These are phyloP conservation scores for Upupa epops DNA, from an alignment of 2,113 vertebrate genomes.

Conservation along the genomic window DNA sequence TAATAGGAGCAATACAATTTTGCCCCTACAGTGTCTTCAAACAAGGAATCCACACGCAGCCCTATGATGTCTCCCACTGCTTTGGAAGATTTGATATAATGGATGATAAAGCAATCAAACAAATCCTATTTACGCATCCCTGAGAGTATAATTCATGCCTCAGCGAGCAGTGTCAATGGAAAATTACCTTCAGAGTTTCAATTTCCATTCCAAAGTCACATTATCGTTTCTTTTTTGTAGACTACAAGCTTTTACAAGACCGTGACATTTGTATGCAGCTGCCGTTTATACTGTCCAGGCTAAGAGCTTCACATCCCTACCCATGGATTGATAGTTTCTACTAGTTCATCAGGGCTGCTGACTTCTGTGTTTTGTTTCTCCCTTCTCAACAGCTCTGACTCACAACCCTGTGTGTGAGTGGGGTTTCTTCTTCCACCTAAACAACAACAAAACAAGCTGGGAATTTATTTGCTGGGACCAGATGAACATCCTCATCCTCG, in stretches of 20 bases:
- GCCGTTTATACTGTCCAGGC: not conserved
- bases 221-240: slow-evolving; percentile 41
- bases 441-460: not conserved
- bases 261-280: slow-evolving; percentile 26
- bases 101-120: slow-evolving; percentile 68
- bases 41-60: slow-evolving; percentile 56
- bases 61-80: slow-evolving; percentile 38
- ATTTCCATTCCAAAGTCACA: slow-evolving; percentile 54
- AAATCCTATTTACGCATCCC: slow-evolving; percentile 56
- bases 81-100: slow-evolving; percentile 54
- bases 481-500: not conserved
- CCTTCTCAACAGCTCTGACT: not conserved
- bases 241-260: not conserved
- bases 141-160: slow-evolving; percentile 52
- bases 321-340: slow-evolving; percentile 47
- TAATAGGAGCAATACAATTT: slow-evolving; percentile 27
- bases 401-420: not conserved
- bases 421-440: not conserved
- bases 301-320: not conserved
- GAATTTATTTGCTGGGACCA: slow-evolving; percentile 8
- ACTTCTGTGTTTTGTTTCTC: slow-evolving; percentile 1
- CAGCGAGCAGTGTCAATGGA: not conserved
- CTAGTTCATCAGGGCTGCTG: slow-evolving; percentile 22
- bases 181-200: slow-evolving; percentile 54
- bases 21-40: slow-evolving; percentile 44